phyloP scores from a whole-genome alignment of 2,888 invertebrate genomes.

The Agrotis ipsilon region DNA sequence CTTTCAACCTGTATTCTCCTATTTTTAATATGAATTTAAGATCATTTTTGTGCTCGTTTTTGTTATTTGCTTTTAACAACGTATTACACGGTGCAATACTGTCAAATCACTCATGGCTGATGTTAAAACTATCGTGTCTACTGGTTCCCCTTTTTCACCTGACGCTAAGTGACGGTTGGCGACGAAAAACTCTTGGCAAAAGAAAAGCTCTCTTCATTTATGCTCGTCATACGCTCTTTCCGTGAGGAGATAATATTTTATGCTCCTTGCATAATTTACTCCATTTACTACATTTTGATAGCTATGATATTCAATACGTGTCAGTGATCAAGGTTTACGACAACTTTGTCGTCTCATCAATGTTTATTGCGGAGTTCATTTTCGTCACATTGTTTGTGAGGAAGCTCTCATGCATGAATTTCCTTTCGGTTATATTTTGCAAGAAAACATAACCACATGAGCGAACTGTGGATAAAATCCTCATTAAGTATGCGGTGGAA shows the following conservation, averaged over 20 bases:
- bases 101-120: no score
- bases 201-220: conserved; percentile 26
- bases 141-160: background rate
- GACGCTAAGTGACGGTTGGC: background rate
- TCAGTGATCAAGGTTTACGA: background rate
- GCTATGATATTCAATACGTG: conserved; percentile 23
- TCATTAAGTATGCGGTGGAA: conserved; percentile 24
- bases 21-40: background rate
- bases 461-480: conserved; percentile 23
- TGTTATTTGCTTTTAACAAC: background rate
- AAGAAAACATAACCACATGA: conserved; percentile 15
- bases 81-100: no score
- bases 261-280: conserved; percentile 16
- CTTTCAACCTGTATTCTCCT: background rate
- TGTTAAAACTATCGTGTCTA: no score
- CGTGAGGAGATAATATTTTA: conserved; percentile 1
- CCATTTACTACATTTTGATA: conserved; percentile 8
- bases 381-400: conserved; percentile 12
- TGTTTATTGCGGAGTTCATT: conserved; percentile 7
- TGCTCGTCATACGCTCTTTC: background rate
- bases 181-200: conserved; percentile 5
- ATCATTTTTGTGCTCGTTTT: background rate
- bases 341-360: conserved; percentile 6
- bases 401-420: conserved; percentile 7
- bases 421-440: conserved; percentile 18